A percentile compares a stretch with the other conserved stretches of the same genome.
These are phyloP conservation scores for Zele albiditarsus DNA, from an alignment of 2,888 invertebrate species.

Conservation along the genomic window DNA sequence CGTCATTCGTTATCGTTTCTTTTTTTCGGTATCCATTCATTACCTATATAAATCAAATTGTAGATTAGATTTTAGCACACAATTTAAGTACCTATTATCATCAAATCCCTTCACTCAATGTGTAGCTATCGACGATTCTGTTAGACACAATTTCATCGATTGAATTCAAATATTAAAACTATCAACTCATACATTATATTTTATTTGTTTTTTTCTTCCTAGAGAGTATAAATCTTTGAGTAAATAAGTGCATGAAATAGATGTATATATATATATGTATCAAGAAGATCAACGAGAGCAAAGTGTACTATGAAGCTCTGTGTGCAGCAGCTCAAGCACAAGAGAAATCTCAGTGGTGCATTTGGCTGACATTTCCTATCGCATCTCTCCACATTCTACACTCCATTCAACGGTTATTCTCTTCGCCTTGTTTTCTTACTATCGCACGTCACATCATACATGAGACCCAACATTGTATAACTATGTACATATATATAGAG, in stretches of 20 bases:
- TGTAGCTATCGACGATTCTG: not conserved
- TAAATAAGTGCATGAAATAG: too few species aligned
- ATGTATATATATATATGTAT: not conserved
- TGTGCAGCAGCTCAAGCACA: not conserved
- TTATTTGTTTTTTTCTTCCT: too few species aligned
- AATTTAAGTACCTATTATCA: not conserved
- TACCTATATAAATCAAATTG: not conserved
- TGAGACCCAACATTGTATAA: not conserved
- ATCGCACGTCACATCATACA: not conserved
- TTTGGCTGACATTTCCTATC: not conserved
- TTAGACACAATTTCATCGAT: not conserved
- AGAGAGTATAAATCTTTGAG: too few species aligned
- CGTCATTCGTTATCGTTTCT: too few species aligned
- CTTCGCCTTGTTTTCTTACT: not conserved
- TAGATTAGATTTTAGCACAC: not conserved
- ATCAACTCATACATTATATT: not conserved
- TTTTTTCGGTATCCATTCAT: too few species aligned
- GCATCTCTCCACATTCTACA: not conserved
- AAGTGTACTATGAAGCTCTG: not conserved
- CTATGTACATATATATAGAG: not conserved
- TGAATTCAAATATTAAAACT: not conserved
- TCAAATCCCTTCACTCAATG: not conserved
- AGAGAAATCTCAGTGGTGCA: slow-evolving; percentile 3
- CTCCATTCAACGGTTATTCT: slow-evolving; percentile 3
- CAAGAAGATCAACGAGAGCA: not conserved